A percentile compares a stretch with the other conserved stretches of the same genome.
Evolutionary conservation across 2,113 vertebrate species (phyloP).

Genomic region (Columba janthina): DNA sequence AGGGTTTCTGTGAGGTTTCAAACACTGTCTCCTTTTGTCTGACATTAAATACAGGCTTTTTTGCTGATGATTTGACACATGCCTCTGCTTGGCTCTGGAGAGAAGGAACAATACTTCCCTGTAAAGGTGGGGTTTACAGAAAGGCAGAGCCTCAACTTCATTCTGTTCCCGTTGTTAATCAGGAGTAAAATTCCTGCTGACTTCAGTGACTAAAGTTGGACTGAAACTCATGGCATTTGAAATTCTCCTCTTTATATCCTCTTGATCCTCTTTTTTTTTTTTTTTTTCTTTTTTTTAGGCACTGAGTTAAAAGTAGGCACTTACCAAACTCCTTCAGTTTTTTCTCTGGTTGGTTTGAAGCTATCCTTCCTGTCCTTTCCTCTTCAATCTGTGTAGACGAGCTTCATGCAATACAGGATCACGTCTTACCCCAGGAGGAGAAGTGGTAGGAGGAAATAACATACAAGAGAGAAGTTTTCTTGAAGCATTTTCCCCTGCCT

Average conservation of each 20-base stretch:
- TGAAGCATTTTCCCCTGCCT: neutral
- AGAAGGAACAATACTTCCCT: neutral
- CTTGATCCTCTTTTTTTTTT: neutral
- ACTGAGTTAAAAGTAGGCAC: neutral
- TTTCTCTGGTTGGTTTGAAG: neutral
- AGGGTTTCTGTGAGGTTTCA: neutral
- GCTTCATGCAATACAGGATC: neutral
- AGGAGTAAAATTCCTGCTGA: neutral
- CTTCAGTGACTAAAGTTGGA: neutral
- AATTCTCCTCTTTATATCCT: neutral
- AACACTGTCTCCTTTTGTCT: fast-evolving
- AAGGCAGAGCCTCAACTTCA: neutral
- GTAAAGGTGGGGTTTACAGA: neutral
- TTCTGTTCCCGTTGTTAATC: neutral
- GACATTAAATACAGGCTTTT: neutral
- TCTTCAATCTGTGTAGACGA: neutral
- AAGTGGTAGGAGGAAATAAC: neutral
- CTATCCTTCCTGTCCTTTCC: neutral
- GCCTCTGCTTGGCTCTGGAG: neutral
- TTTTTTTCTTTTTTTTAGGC: neutral
- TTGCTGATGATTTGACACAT: neutral
- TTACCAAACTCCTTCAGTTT: neutral
- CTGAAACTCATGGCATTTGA: neutral
- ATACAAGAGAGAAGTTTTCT: neutral
- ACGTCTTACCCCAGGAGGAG: neutral